Conservation (phyloP, 2,113 vertebrate genomes). For the Phrynocephalus versicolor region DNA sequence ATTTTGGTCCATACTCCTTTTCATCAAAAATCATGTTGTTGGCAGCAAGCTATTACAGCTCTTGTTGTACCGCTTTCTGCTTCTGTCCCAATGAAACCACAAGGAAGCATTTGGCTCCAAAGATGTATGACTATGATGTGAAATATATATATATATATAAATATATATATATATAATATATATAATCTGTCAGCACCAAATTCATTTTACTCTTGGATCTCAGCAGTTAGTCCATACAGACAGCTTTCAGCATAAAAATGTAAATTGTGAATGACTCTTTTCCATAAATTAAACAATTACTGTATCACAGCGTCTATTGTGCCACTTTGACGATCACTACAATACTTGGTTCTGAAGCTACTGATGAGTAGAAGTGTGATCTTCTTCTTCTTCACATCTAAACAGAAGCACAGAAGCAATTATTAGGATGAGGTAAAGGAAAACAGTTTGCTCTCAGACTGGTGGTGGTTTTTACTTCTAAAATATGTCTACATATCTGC, state of each 20-base stretch:
- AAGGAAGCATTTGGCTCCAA: background rate
- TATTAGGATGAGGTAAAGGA: background rate
- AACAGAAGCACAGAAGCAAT: slow-evolving; percentile 34
- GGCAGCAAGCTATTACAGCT: background rate
- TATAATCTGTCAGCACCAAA: slow-evolving; percentile 43
- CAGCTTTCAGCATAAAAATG: slow-evolving; percentile 50
- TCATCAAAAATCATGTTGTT: background rate
- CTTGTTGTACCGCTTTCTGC: background rate
- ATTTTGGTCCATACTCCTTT: background rate
- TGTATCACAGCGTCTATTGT: slow-evolving; percentile 48
- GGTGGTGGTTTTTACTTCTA: slow-evolving; percentile 29
- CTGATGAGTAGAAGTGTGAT: background rate
- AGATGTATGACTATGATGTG: slow-evolving; percentile 50
- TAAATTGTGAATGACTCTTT: slow-evolving; percentile 45
- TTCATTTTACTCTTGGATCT: slow-evolving; percentile 43
- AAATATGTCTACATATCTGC: background rate
- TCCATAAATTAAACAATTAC: slow-evolving; percentile 9
- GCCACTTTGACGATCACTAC: slow-evolving; percentile 34
- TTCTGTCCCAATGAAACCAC: background rate
- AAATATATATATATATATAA: slow-evolving; percentile 53
- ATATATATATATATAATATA: no score
- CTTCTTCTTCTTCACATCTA: background rate
- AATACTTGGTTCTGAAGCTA: slow-evolving; percentile 38
- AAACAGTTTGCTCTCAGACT: slow-evolving; percentile 8
- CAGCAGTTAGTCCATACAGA: slow-evolving; percentile 41